phyloP scores from a whole-genome alignment of 2,113 vertebrate species.

The Lophius piscatorius region DNA sequence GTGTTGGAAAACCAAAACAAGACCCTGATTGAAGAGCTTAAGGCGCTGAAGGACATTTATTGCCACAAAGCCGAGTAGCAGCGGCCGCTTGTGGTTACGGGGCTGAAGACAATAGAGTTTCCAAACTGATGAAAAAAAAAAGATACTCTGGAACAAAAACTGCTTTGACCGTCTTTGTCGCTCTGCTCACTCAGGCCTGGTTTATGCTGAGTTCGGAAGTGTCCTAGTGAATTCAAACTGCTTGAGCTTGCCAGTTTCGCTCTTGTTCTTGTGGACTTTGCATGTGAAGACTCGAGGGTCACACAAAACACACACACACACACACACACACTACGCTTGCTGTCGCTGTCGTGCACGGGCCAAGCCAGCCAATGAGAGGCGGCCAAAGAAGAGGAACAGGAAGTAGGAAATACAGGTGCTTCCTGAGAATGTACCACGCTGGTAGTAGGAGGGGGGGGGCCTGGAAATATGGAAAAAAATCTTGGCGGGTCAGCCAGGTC shows the following conservation, averaged over 20 bases:
- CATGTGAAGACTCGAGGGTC: conserved; percentile 56
- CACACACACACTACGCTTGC: conserved; percentile 30
- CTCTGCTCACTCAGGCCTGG: conserved; percentile 60
- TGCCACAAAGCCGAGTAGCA: conserved; percentile 95
- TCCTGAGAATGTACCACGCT: conserved; percentile 44
- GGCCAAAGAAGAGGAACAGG: conserved; percentile 43
- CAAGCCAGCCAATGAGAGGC: conserved; percentile 19
- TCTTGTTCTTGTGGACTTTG: conserved; percentile 55
- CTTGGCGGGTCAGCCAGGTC: conserved; percentile 15
- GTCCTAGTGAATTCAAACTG: conserved; percentile 19
- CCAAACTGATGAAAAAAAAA: conserved; percentile 33
- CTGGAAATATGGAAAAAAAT: neutral
- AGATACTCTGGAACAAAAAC: conserved; percentile 61
- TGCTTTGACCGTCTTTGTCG: conserved; percentile 47
- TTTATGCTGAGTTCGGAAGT: conserved; percentile 32
- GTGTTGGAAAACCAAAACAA: conserved; percentile 99
- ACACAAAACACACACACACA: too few relatives aligned
- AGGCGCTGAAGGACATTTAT: conserved; percentile 98
- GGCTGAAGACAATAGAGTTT: conserved; percentile 65
- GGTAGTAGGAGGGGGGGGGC: neutral
- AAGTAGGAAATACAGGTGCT: conserved; percentile 60
- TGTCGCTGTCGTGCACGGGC: conserved; percentile 21
- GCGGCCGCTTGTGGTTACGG: conserved; percentile 68
- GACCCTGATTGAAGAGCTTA: conserved; percentile 99
- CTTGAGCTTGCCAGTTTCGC: conserved; percentile 48